These are phyloP conservation scores for Drosophila orena DNA, from an alignment of 1,140 invertebrate species.

Conservation along the genomic window DNA sequence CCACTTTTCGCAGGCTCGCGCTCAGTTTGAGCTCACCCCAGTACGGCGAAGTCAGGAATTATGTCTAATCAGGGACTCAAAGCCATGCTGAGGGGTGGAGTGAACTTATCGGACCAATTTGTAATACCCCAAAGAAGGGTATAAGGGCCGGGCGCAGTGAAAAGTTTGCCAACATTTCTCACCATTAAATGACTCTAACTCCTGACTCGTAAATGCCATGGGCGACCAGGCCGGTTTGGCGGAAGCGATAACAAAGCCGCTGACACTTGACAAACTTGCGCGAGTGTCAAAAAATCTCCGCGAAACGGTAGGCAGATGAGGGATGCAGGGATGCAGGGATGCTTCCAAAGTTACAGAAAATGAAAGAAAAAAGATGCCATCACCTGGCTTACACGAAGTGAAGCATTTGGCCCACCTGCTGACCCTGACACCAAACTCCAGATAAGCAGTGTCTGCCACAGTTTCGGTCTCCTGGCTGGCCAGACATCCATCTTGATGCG, in stretches of 20 bases:
- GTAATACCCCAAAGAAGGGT: slow-evolving; percentile 36
- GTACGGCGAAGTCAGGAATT: slow-evolving; percentile 7
- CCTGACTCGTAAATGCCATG: slow-evolving; percentile 27
- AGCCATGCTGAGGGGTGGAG: not conserved
- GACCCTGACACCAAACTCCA: slow-evolving; percentile 38
- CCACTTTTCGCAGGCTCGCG: no score
- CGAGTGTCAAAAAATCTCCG: slow-evolving; percentile 53
- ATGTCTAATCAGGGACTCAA: slow-evolving; percentile 28
- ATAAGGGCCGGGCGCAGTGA: slow-evolving; percentile 48
- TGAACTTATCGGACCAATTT: slow-evolving; percentile 1
- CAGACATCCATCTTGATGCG: slow-evolving; percentile 56
- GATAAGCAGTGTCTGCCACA: slow-evolving; percentile 54
- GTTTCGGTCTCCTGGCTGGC: slow-evolving; percentile 21
- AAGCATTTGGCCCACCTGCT: slow-evolving; percentile 46
- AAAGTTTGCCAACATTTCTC: slow-evolving; percentile 75
- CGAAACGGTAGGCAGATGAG: not conserved
- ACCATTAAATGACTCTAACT: slow-evolving; percentile 64
- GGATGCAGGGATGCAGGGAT: not conserved
- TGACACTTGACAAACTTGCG: slow-evolving; percentile 82
- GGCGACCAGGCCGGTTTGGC: slow-evolving; percentile 60
- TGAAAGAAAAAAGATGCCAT: not conserved
- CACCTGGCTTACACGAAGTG: slow-evolving; percentile 41
- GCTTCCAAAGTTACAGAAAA: not conserved
- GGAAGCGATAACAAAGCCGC: slow-evolving; percentile 83
- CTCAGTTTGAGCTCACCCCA: not conserved